Evolutionary conservation across 2,888 invertebrate genomes (phyloP).

Genomic region (Amorpha juglandis): DNA sequence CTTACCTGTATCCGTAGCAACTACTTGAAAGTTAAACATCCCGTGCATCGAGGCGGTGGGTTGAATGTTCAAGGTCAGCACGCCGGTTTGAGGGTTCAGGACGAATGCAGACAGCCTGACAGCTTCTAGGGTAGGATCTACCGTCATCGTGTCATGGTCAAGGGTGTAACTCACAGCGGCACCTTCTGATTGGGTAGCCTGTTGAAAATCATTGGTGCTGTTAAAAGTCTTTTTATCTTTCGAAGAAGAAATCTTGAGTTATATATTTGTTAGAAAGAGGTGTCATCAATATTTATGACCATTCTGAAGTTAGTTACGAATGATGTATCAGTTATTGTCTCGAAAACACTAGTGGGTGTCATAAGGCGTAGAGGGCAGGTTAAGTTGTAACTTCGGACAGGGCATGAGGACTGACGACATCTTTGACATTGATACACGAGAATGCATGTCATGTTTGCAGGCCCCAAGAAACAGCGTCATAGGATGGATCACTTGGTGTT

Average conservation of each 20-base stretch:
- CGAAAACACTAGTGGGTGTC: too few species aligned
- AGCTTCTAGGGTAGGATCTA: constrained; percentile 68
- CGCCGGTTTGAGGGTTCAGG: constrained; percentile 69
- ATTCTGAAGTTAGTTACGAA: too few species aligned
- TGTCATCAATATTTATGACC: too few species aligned
- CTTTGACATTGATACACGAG: too few species aligned
- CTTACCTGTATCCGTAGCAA: constrained; percentile 80
- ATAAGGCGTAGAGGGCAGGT: too few species aligned
- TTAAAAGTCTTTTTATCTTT: background rate
- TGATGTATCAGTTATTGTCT: too few species aligned
- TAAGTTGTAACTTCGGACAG: too few species aligned
- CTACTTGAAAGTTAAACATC: constrained; percentile 83
- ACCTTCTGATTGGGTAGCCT: constrained; percentile 85
- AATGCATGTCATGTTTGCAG: too few species aligned
- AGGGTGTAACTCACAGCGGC: constrained; percentile 70
- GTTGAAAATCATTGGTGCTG: constrained; percentile 9
- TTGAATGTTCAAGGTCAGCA: constrained; percentile 77
- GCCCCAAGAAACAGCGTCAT: background rate
- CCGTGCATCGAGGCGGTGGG: constrained; percentile 84
- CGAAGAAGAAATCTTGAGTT: background rate
- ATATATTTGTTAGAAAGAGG: too few species aligned
- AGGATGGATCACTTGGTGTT: background rate
- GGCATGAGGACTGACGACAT: too few species aligned
- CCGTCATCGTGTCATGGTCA: constrained; percentile 60
- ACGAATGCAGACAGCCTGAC: constrained; percentile 69